These are phyloP conservation scores for Pundamilia nyererei DNA, from an alignment of 2,113 vertebrate genomes.

Conservation along the genomic window DNA sequence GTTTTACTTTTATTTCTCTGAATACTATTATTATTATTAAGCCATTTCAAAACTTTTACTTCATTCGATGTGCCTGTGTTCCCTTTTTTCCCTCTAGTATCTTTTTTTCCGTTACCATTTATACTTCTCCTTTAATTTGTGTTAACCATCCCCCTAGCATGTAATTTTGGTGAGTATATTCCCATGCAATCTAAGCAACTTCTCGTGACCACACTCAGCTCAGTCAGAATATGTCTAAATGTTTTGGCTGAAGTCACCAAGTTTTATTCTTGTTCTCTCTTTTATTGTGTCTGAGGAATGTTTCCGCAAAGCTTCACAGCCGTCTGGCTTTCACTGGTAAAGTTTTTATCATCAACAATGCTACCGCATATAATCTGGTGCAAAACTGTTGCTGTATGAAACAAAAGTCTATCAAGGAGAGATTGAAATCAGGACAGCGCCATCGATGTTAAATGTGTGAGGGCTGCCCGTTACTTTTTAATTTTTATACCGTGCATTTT, in stretches of 20 bases:
- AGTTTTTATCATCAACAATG: neutral
- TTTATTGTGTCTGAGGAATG: neutral
- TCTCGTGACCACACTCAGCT: neutral
- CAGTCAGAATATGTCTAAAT: neutral
- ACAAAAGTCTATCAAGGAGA: neutral
- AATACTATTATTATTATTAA: neutral
- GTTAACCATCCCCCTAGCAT: neutral
- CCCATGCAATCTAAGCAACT: neutral
- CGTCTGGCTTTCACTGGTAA: neutral
- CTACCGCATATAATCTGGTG: neutral
- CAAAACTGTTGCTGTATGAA: neutral
- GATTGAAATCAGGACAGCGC: neutral
- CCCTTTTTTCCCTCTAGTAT: neutral
- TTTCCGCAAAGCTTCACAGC: neutral
- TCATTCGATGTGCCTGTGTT: neutral
- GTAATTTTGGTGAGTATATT: neutral
- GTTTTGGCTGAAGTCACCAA: neutral
- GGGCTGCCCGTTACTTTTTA: neutral
- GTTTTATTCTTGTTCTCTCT: neutral
- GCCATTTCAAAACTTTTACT: neutral
- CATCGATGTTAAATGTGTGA: neutral
- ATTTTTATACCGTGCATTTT: neutral
- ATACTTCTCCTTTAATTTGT: slow-evolving; percentile 11
- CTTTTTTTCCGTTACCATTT: neutral
- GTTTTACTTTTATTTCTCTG: neutral